Conservation (phyloP, 2,797 vertebrate species). For the Picus viridis region DNA sequence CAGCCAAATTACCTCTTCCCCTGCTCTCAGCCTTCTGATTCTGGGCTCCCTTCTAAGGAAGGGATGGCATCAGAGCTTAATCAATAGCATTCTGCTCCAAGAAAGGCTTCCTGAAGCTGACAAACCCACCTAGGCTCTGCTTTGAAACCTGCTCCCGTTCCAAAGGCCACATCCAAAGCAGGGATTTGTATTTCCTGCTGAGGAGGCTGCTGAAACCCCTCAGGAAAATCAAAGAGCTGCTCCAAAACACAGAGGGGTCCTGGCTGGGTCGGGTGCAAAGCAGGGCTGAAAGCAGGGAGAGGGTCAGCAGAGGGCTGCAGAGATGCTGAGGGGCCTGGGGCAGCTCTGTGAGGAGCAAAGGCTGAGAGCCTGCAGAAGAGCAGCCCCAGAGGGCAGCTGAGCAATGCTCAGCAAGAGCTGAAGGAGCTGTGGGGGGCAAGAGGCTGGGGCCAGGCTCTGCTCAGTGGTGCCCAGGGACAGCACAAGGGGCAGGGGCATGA, state of each 20-base stretch:
- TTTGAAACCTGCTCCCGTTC: neutral
- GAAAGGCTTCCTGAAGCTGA: constrained; percentile 23
- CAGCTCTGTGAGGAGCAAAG: no score
- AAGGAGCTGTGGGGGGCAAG: no score
- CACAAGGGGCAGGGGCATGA: no score
- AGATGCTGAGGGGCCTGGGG: no score
- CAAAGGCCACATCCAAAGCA: neutral
- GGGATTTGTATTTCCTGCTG: neutral
- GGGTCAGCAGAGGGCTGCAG: no score
- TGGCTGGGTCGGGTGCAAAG: rapidly evolving
- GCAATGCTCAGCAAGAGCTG: no score
- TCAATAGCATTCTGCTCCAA: constrained; percentile 44
- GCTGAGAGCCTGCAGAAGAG: no score
- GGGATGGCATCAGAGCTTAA: constrained; percentile 17
- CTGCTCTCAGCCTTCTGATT: neutral
- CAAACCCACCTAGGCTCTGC: neutral
- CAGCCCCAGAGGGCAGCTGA: no score
- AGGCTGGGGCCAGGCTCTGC: no score
- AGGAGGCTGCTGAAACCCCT: neutral
- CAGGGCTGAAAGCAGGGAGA: neutral
- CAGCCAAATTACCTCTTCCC: constrained; percentile 35
- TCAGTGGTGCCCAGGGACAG: no score
- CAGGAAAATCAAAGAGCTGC: neutral
- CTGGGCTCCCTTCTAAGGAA: neutral
- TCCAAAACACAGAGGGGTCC: no score